These are phyloP conservation scores for Calonectris borealis DNA, from an alignment of 2,113 vertebrate species.

Conservation along the genomic window DNA sequence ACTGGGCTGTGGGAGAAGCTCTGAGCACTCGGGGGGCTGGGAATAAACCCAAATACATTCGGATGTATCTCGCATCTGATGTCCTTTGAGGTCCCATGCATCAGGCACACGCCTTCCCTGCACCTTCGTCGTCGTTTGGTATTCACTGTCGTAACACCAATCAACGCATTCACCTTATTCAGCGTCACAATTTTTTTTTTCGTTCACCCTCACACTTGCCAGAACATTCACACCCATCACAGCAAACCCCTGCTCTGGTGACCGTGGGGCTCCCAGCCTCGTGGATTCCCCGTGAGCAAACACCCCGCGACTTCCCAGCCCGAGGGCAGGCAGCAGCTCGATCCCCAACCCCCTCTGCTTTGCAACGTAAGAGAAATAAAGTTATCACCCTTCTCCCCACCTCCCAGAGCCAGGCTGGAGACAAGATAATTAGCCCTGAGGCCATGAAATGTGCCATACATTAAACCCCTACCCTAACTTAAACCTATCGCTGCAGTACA, in stretches of 20 bases:
- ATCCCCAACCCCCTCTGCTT: not conserved
- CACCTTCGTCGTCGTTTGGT: not conserved
- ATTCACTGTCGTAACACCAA: not conserved
- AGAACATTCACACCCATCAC: not conserved
- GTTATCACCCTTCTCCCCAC: not conserved
- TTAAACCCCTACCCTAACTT: not conserved
- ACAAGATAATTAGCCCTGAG: not conserved
- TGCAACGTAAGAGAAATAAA: not conserved
- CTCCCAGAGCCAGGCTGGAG: not conserved
- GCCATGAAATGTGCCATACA: not conserved
- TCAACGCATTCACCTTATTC: not conserved
- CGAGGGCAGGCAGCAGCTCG: rapidly evolving
- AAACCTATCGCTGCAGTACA: not conserved
- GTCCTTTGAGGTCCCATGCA: not conserved
- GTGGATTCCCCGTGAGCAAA: rapidly evolving
- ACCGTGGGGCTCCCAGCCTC: rapidly evolving
- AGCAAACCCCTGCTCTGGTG: not conserved
- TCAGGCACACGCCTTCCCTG: rapidly evolving
- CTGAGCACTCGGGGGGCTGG: not conserved
- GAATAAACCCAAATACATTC: not conserved
- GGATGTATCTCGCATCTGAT: not conserved
- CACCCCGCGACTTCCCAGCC: not conserved
- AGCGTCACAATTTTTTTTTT: not conserved
- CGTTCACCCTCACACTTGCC: not conserved
- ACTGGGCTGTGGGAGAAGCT: not conserved